phyloP scores from a whole-genome alignment of 2,888 invertebrate genomes.

The Latrodectus elegans region DNA sequence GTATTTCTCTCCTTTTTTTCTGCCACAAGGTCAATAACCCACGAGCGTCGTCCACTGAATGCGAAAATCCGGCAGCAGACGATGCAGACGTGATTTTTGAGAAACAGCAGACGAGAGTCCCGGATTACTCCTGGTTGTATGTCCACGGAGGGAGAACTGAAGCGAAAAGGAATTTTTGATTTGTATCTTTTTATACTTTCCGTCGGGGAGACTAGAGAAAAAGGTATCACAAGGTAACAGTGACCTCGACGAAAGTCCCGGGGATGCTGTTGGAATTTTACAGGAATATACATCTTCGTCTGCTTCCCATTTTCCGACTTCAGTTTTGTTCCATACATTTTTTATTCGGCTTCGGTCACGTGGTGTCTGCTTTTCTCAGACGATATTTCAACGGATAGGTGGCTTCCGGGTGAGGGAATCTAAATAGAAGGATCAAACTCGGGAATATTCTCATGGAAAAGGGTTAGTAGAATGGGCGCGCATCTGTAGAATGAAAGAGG shows the following conservation, averaged over 20 bases:
- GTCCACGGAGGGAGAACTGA: neutral
- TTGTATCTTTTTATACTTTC: neutral
- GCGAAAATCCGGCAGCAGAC: conserved; percentile 25
- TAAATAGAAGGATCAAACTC: too few species aligned
- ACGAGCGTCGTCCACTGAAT: conserved; percentile 34
- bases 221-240: neutral
- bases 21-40: conserved; percentile 65
- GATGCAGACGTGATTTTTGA: conserved; percentile 29
- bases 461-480: too few species aligned
- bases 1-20: conserved; percentile 18
- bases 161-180: neutral
- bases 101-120: conserved; percentile 8
- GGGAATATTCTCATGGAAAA: too few species aligned
- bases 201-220: neutral
- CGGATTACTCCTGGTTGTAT: neutral
- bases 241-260: neutral
- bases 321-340: conserved; percentile 30
- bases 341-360: conserved; percentile 15
- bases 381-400: conserved; percentile 20
- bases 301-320: conserved; percentile 6
- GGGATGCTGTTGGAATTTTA: too few species aligned
- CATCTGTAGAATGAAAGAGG: too few species aligned
- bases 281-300: neutral
- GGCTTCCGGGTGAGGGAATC: too few species aligned
- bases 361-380: conserved; percentile 61